Evolutionary conservation across 1,140 invertebrate genomes (phyloP).

Genomic region (Listronotus bonariensis): DNA sequence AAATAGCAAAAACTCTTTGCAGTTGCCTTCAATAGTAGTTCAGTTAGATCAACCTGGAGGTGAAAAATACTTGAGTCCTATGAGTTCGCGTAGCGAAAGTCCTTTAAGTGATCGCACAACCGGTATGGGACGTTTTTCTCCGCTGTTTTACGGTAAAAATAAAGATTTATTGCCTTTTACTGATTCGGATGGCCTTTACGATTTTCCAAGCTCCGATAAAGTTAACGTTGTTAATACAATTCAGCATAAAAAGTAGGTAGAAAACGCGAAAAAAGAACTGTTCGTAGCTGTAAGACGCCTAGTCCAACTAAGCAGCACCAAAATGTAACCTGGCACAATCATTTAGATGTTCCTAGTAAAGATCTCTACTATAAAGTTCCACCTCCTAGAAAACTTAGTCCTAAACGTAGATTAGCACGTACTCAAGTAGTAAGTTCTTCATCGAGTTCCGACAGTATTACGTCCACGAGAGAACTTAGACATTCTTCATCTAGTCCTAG

Average conservation of each 20-base stretch:
- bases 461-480: slow-evolving; percentile 52
- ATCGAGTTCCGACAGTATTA: slow-evolving; percentile 60
- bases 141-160: slow-evolving; percentile 69
- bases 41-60: slow-evolving; percentile 57
- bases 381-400: slow-evolving; percentile 56
- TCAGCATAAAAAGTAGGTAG: slow-evolving; percentile 60
- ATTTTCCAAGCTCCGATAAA: slow-evolving; percentile 74
- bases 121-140: slow-evolving; percentile 67
- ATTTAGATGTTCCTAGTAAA: slow-evolving; percentile 51
- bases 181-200: slow-evolving; percentile 76
- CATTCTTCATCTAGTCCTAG: slow-evolving; percentile 52
- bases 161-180: slow-evolving; percentile 68
- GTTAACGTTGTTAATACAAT: slow-evolving; percentile 47
- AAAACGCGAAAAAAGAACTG: slow-evolving; percentile 55
- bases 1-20: slow-evolving; percentile 54
- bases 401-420: slow-evolving; percentile 57
- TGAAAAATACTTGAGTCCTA: slow-evolving; percentile 69
- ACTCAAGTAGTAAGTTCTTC: slow-evolving; percentile 57
- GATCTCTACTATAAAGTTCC: slow-evolving; percentile 48
- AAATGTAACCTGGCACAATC: slow-evolving; percentile 54
- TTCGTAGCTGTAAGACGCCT: slow-evolving; percentile 51
- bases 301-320: slow-evolving; percentile 61
- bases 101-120: slow-evolving; percentile 71
- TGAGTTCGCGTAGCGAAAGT: slow-evolving; percentile 76
- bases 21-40: slow-evolving; percentile 67